A percentile compares a stretch with the other conserved stretches of the same genome.
These are phyloP conservation scores for Exocentrus adspersus DNA, from an alignment of 2,888 invertebrate species.

Conservation along the genomic window DNA sequence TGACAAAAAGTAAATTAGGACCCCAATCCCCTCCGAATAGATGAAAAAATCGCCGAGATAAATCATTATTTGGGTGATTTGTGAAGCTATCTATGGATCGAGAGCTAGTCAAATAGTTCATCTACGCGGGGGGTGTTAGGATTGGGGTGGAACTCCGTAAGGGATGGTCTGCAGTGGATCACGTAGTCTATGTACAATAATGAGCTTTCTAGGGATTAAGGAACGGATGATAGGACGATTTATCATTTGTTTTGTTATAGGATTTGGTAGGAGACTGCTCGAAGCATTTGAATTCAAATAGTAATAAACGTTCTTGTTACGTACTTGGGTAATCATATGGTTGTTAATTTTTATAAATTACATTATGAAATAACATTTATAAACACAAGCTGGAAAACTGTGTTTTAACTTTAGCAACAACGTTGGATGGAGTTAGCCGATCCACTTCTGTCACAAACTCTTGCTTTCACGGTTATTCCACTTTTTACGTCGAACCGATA, in stretches of 20 bases:
- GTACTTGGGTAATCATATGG: too few species aligned
- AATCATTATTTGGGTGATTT: constrained; percentile 26
- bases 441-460: constrained; percentile 12
- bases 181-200: constrained; percentile 7
- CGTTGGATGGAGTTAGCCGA: neutral
- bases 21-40: constrained; percentile 1
- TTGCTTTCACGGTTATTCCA: constrained; percentile 25
- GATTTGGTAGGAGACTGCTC: neutral
- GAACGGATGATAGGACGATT: neutral
- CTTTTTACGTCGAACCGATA: constrained; percentile 39
- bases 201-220: constrained; percentile 5
- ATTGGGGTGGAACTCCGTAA: constrained; percentile 15
- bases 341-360: too few species aligned
- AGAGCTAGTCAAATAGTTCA: constrained; percentile 26
- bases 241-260: constrained; percentile 6
- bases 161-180: constrained; percentile 13
- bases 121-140: constrained; percentile 1
- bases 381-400: too few species aligned
- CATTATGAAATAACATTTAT: too few species aligned
- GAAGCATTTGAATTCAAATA: neutral
- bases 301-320: too few species aligned
- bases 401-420: too few species aligned
- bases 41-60: constrained; percentile 7
- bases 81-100: constrained; percentile 16
- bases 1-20: constrained; percentile 25